Base-by-base conservation (phyloP, 2,888 invertebrate genomes). In the Megastigmus dorsalis region DNA sequence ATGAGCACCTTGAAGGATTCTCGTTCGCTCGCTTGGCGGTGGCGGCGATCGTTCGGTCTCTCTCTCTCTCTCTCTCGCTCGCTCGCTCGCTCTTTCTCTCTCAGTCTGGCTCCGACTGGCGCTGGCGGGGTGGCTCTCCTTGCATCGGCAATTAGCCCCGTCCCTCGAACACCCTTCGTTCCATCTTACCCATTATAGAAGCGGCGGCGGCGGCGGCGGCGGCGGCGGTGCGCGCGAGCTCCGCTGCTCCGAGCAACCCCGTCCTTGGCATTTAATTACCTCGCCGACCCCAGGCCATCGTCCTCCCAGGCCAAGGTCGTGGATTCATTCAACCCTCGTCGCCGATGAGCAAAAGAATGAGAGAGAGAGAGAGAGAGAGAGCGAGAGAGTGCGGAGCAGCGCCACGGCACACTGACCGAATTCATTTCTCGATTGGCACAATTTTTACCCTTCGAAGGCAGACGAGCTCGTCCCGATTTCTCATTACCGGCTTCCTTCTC, bases 391-490 rank as follows among this genome's bases (percentile, higher is more conserved):
- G 20, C 79, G 78, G 79, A 78, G 79, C 79, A 79, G 80, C 79
- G 85, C 84, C 85, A 86, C 85, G 85, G 84, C 85, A 86, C 85
- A 86, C 86, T 87, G 86, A 86, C 86, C 86, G 86, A 86, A 84
- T 87, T 87, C 83, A 84, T 78, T 69, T 71, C 67, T 67, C 69
- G 66, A 67, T 75, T 77, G 74, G 77, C 77, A 78, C 78, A 74
- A 77, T 79, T 75, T 76, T 76, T 76, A 65, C 73, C 77, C 68
- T 76, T 55, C 73, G 45, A 26, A n/a, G n/a, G 36, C 20, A 26
- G 41, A 15, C 69, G 20, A 57, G 26, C 57, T 26, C 33, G 15
- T 38, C 28, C 60, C 48, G 20, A 59, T 63, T 75, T 68, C 71
- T 75, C 75, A 75, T 75, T 75, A 72, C 7, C 55, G 60, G 63